Conservation (phyloP, 2,113 vertebrate genomes). For the Xerus inauris region DNA sequence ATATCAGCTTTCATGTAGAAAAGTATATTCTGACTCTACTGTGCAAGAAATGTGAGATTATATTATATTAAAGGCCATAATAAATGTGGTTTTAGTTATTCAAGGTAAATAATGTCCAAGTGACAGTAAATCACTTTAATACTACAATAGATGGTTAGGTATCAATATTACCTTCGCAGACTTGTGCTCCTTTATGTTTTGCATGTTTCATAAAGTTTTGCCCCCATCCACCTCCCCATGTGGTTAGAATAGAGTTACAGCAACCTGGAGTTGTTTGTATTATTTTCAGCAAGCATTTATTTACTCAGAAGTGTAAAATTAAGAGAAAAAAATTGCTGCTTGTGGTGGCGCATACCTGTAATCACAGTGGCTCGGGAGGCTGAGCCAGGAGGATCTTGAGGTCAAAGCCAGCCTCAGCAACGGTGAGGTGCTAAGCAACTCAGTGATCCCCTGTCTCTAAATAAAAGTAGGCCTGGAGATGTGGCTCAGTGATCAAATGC, state of each 20-base stretch:
- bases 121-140: not conserved
- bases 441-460: too few relatives aligned
- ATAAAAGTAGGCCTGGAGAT: too few relatives aligned
- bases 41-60: not conserved
- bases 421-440: too few relatives aligned
- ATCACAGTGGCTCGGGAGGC: too few relatives aligned
- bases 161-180: not conserved
- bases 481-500: too few relatives aligned
- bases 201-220: not conserved
- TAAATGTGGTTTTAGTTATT: not conserved
- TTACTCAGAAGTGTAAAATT: constrained; percentile 23
- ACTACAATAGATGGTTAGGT: not conserved
- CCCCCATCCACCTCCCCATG: not conserved
- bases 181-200: not conserved
- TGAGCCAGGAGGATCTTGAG: too few relatives aligned
- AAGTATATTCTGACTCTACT: not conserved
- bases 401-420: too few relatives aligned
- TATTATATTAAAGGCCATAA: not conserved
- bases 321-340: not conserved
- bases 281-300: constrained; percentile 7
- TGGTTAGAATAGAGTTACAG: not conserved
- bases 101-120: not conserved
- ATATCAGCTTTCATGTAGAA: not conserved
- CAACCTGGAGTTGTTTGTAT: not conserved
- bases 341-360: too few relatives aligned